Evolutionary conservation across 2,888 invertebrate species (phyloP).

Genomic region (Onthophagus sagittarius): DNA sequence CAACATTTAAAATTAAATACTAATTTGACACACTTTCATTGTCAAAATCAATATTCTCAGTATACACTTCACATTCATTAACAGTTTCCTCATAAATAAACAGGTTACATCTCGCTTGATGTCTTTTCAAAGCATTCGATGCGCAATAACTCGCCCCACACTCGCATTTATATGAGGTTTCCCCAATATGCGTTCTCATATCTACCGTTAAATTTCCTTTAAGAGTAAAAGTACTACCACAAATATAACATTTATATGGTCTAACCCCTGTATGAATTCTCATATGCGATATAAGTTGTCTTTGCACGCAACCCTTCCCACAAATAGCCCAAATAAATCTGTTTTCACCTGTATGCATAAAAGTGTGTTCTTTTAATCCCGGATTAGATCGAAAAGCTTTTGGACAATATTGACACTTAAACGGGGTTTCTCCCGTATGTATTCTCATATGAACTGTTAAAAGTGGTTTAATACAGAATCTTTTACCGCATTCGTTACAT

Average conservation of each 20-base stretch:
- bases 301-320: background rate
- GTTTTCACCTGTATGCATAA: conserved; percentile 14
- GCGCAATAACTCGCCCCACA: conserved; percentile 18
- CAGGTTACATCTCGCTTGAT: background rate
- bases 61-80: background rate
- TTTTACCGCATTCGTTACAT: conserved; percentile 24
- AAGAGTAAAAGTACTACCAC: conserved; percentile 26
- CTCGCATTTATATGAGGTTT: conserved; percentile 28
- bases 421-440: conserved; percentile 31
- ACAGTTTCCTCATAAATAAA: background rate
- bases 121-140: conserved; percentile 2
- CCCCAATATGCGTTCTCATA: conserved; percentile 28
- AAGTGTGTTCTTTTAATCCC: conserved; percentile 29
- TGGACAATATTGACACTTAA: conserved; percentile 26
- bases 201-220: conserved; percentile 30
- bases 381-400: conserved; percentile 29
- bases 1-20: too few species aligned
- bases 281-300: background rate
- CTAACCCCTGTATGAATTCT: background rate
- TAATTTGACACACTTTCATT: background rate
- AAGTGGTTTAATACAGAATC: conserved; percentile 26
- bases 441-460: conserved; percentile 28
- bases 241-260: conserved; percentile 11
- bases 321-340: background rate
- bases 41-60: background rate